Evolutionary conservation across 1,140 invertebrate genomes (phyloP).

Genomic region (Drosophila ananassae): DNA sequence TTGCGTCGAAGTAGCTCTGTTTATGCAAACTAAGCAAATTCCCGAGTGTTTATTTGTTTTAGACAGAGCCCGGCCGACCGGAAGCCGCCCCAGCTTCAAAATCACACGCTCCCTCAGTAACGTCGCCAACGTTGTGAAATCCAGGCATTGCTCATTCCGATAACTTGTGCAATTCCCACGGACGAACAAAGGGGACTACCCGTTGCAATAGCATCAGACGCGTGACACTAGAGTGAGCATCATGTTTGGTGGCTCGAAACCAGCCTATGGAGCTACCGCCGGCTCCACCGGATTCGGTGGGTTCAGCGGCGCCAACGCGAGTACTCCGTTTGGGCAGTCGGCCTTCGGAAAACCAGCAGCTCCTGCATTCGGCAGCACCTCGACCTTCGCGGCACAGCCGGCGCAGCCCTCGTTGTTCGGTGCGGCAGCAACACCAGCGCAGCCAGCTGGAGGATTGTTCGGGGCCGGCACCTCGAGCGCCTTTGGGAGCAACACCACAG

Average conservation of each 20-base stretch:
- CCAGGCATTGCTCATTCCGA: constrained; percentile 18
- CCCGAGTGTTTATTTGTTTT: constrained; percentile 16
- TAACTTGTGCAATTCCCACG: constrained; percentile 5
- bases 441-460: constrained; percentile 84
- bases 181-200: constrained; percentile 18
- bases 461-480: constrained; percentile 79
- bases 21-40: constrained; percentile 20
- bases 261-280: constrained; percentile 73
- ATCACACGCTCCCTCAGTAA: not conserved
- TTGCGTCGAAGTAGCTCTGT: constrained; percentile 30
- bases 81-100: constrained; percentile 1
- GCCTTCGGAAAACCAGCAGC: constrained; percentile 83
- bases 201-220: not conserved
- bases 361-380: constrained; percentile 73
- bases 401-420: constrained; percentile 84
- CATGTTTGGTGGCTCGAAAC: constrained; percentile 83
- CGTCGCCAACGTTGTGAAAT: constrained; percentile 32
- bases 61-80: constrained; percentile 4
- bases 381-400: constrained; percentile 78
- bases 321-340: constrained; percentile 73
- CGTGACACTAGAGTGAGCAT: not conserved
- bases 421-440: constrained; percentile 77
- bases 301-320: constrained; percentile 63
- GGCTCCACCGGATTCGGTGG: constrained; percentile 66
- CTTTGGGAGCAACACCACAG: constrained; percentile 85